Conservation (phyloP, 2,888 invertebrate species). For the Diaperis boleti region DNA sequence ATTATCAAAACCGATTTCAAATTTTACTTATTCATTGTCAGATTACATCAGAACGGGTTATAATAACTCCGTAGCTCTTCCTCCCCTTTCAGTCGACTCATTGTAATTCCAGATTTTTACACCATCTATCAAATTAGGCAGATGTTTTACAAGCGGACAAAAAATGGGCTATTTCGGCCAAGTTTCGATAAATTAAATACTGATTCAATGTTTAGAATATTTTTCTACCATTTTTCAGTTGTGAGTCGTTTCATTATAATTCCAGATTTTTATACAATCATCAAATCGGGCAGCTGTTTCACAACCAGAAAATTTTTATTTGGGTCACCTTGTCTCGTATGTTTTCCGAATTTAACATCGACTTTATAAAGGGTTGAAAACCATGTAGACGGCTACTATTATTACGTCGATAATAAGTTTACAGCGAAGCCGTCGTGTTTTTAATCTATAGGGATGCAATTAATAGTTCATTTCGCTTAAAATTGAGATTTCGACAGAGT, state of each 20-base stretch:
- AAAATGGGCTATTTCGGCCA: background rate
- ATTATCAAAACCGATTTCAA: slow-evolving; percentile 61
- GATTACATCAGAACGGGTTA: slow-evolving; percentile 60
- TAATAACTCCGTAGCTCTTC: slow-evolving; percentile 53
- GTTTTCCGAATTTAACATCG: slow-evolving; percentile 40
- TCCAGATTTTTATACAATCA: too few species aligned
- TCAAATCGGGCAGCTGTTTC: too few species aligned
- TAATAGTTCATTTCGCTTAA: slow-evolving; percentile 52
- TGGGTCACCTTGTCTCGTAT: slow-evolving; percentile 9
- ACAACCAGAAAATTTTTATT: too few species aligned
- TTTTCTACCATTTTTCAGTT: too few species aligned
- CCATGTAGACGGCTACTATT: slow-evolving; percentile 48
- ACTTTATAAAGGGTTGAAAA: slow-evolving; percentile 49
- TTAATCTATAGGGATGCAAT: slow-evolving; percentile 54
- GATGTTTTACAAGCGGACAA: slow-evolving; percentile 18
- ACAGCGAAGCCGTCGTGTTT: slow-evolving; percentile 50
- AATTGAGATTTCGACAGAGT: slow-evolving; percentile 35
- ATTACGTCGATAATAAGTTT: slow-evolving; percentile 50
- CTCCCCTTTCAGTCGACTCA: slow-evolving; percentile 36
- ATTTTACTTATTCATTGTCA: slow-evolving; percentile 62
- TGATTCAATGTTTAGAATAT: too few species aligned
- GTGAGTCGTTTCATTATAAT: too few species aligned
- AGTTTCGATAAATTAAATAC: slow-evolving; percentile 8
- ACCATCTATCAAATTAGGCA: slow-evolving; percentile 36
- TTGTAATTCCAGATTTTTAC: slow-evolving; percentile 40